Base-by-base conservation (phyloP, 2,797 vertebrate species). In the Helicolenus hilgendorfi region DNA sequence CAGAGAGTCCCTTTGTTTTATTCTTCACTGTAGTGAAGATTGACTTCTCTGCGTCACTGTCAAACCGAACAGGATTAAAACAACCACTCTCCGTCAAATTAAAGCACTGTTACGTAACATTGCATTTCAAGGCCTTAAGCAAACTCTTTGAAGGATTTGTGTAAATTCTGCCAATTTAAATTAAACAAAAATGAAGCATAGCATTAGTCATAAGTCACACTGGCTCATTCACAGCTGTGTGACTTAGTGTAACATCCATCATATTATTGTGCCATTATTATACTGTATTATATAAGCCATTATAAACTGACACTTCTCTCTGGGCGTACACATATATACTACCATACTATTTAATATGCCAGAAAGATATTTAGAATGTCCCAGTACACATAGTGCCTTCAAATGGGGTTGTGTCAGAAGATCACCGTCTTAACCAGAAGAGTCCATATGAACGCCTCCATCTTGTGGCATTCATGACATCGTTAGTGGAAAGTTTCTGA, bases 1-100 rank as follows among this genome's bases (percentile, higher is more conserved):
- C 59, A 60, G 73, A 85, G 71, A 81, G 62, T 58, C 74, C 58
- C 76, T 89, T 91, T 93, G 90, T 94, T 88, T 91, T 91, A 82
- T 79, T 85, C 70, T 27, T 89, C 11, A 71, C 59, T 59, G 76
- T 26, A 33, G 70, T 7, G 22, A 60, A 36, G 56, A 80, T 78
- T 18, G 11, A 41, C 76, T 90, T 81, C 22, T 89, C 72, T 82
- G 71, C 63, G 31, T 81, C 64, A 41, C 58, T 64, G 82, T 84
- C 87, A 81, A 49, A 20, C 18, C 7, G 1, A 56, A 35, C 2
- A 3, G 20, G 33, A 15, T 56, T 35, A n/a, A 56, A 72, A 59
- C 13, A 29, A 59, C 14, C 20, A 3, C 70, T 75, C 33, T 27
- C 2, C 0, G 29, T 33, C 68, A 73, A 10, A 27, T 77, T 26